Evolutionary conservation across 1,140 invertebrate genomes (phyloP).

Genomic region (Drosophila subpulchrella): DNA sequence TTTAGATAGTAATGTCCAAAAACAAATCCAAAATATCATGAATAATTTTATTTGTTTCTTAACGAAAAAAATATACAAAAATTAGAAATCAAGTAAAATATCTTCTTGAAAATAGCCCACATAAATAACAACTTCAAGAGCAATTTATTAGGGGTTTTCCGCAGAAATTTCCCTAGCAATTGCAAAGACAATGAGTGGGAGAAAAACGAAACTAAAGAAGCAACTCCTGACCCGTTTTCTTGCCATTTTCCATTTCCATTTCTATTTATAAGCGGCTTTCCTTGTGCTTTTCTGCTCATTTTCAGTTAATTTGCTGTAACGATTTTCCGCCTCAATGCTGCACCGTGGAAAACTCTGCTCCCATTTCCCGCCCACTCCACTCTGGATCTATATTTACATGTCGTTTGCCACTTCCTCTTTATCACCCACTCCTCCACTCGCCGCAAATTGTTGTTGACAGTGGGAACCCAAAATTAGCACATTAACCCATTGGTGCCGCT

Average conservation of each 20-base stretch:
- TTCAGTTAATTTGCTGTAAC: constrained; percentile 77
- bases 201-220: constrained; percentile 27
- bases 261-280: constrained; percentile 68
- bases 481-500: constrained; percentile 69
- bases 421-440: constrained; percentile 13
- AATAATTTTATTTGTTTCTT: no score
- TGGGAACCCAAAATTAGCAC: constrained; percentile 73
- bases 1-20: no score
- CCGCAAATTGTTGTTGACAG: constrained; percentile 48
- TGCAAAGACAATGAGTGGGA: constrained; percentile 39
- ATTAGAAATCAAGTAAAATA: background rate
- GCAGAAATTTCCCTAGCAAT: constrained; percentile 58
- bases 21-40: no score
- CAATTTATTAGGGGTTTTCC: constrained; percentile 56
- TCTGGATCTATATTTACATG: constrained; percentile 45
- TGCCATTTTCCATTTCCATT: constrained; percentile 21
- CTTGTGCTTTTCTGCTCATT: constrained; percentile 44
- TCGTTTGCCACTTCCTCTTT: constrained; percentile 28
- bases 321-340: constrained; percentile 72
- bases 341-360: constrained; percentile 39
- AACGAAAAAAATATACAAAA: no score
- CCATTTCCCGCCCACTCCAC: constrained; percentile 40
- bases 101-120: constrained; percentile 6
- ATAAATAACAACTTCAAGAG: constrained; percentile 14
- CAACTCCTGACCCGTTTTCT: constrained; percentile 70